Conservation (phyloP, 2,797 vertebrate species). For the Enteromius radiatus region DNA sequence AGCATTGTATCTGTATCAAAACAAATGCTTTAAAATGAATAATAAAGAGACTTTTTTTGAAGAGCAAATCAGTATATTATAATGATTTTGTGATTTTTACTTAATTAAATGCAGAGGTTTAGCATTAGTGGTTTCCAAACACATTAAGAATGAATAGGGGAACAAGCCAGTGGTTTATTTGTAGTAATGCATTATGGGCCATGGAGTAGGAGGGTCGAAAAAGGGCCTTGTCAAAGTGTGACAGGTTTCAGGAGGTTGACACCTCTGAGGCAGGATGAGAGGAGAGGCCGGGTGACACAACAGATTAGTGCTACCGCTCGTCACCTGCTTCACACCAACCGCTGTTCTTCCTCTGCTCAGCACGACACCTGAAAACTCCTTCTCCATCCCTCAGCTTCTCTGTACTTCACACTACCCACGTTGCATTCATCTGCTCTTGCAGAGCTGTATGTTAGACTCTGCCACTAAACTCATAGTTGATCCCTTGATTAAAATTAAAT, state of each 20-base stretch:
- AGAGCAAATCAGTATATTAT: neutral
- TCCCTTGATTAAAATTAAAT: too few relatives aligned
- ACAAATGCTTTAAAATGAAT: neutral
- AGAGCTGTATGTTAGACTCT: neutral
- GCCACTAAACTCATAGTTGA: too few relatives aligned
- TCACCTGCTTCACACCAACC: slow-evolving; percentile 76
- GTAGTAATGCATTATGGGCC: neutral
- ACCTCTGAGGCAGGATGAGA: slow-evolving; percentile 68
- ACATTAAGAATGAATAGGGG: neutral
- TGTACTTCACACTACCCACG: neutral
- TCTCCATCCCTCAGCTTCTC: neutral
- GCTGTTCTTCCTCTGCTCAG: slow-evolving; percentile 78
- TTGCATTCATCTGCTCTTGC: neutral
- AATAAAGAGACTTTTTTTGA: neutral
- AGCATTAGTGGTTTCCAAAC: neutral
- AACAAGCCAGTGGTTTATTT: neutral
- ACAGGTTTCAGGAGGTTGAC: slow-evolving; percentile 67
- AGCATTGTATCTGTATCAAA: too few relatives aligned
- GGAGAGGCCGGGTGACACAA: slow-evolving; percentile 80
- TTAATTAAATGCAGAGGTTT: neutral
- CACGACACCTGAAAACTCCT: slow-evolving; percentile 48
- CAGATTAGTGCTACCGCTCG: slow-evolving; percentile 82
- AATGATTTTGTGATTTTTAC: neutral
- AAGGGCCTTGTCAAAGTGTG: slow-evolving; percentile 57
- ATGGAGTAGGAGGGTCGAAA: neutral